These are phyloP conservation scores for Spilarctia lutea DNA, from an alignment of 2,888 invertebrate genomes.

Conservation along the genomic window DNA sequence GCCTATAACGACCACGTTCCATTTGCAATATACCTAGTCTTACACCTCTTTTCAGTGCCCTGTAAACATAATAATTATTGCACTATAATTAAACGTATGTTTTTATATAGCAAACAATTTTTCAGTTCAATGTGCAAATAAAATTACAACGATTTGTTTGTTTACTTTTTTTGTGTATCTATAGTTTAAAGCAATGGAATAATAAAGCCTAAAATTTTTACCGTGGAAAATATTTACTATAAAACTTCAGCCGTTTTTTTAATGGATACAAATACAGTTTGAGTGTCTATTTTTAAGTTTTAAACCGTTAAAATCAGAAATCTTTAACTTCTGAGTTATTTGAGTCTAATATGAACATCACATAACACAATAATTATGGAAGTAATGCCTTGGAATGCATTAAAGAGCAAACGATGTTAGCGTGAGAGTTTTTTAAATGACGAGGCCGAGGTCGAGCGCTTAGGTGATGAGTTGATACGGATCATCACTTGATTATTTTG, in stretches of 20 bases:
- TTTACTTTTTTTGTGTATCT: no score
- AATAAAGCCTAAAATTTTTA: not conserved
- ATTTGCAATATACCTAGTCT: conserved; percentile 62
- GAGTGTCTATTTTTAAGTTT: no score
- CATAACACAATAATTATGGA: conserved; percentile 2
- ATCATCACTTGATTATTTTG: conserved; percentile 13
- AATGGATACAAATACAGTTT: no score
- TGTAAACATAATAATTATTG: conserved; percentile 34
- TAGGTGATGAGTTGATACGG: conserved; percentile 26
- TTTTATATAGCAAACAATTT: not conserved
- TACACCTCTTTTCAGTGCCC: conserved; percentile 70
- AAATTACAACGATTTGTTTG: not conserved
- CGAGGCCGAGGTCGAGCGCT: conserved; percentile 34
- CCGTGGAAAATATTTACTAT: not conserved
- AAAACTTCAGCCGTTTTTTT: not conserved
- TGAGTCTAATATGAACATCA: not conserved
- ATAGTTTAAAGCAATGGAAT: not conserved
- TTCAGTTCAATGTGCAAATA: not conserved
- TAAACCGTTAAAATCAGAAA: not conserved
- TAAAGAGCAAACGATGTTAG: conserved; percentile 3
- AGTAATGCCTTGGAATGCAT: conserved; percentile 13
- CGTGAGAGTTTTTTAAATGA: conserved; percentile 39
- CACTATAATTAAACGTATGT: no score
- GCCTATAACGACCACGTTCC: conserved; percentile 65
- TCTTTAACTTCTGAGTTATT: not conserved